These are phyloP conservation scores for Zootermopsis nevadensis DNA, from an alignment of 2,888 invertebrate species.

Conservation along the genomic window DNA sequence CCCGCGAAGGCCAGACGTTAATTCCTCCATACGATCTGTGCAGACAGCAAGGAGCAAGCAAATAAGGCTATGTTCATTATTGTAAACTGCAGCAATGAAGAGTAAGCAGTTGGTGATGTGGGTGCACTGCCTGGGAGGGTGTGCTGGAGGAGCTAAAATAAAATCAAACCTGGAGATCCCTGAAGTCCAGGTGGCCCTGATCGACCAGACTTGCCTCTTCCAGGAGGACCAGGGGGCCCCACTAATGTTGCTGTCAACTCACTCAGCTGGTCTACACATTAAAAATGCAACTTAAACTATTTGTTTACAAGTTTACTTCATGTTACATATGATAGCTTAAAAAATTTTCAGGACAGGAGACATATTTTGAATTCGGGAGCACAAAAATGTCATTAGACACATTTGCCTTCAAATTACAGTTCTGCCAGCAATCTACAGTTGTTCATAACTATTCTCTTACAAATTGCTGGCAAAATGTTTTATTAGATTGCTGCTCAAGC, in stretches of 20 bases:
- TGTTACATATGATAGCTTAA: too few relatives aligned
- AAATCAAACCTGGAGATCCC: constrained; percentile 71
- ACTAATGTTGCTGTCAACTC: constrained; percentile 73
- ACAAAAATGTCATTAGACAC: too few relatives aligned
- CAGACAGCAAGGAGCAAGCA: constrained; percentile 48
- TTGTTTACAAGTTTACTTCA: too few relatives aligned
- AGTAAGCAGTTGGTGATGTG: too few relatives aligned
- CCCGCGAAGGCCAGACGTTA: constrained; percentile 72
- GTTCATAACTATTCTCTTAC: too few relatives aligned
- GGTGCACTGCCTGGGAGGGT: too few relatives aligned
- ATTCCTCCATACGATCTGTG: constrained; percentile 69
- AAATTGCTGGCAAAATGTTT: too few relatives aligned
- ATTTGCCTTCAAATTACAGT: too few relatives aligned
- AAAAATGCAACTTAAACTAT: constrained; percentile 17
- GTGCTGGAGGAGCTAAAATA: background rate
- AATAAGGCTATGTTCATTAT: background rate
- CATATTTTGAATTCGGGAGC: too few relatives aligned
- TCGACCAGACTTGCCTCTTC: constrained; percentile 74
- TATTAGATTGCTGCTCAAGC: too few relatives aligned
- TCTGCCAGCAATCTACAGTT: too few relatives aligned
- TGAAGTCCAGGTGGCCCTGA: constrained; percentile 77
- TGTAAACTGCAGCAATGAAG: background rate
- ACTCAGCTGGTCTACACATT: constrained; percentile 74
- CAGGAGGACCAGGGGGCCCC: constrained; percentile 77
- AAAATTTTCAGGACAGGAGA: too few relatives aligned